Evolutionary conservation across 2,113 vertebrate species (phyloP).

Genomic region (Sterna hirundo): DNA sequence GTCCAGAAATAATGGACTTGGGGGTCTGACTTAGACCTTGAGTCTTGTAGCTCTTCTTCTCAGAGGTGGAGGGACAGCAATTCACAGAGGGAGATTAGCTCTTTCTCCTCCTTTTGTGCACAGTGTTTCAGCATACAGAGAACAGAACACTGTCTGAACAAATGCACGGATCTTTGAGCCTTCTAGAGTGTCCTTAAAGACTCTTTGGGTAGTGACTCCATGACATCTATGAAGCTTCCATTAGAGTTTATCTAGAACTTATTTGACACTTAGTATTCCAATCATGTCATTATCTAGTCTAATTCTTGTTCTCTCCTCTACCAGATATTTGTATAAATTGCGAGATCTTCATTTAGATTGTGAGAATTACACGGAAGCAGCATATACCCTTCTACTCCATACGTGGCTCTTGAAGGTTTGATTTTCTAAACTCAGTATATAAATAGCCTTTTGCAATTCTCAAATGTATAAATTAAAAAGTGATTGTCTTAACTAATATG

Average conservation of each 20-base stretch:
- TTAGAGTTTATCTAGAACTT: neutral
- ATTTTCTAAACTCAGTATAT: neutral
- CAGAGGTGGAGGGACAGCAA: neutral
- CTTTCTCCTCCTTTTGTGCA: neutral
- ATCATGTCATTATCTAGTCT: neutral
- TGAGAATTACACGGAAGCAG: constrained; percentile 96
- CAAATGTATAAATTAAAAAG: neutral
- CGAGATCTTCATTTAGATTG: constrained; percentile 95
- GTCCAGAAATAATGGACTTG: neutral
- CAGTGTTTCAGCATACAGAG: neutral
- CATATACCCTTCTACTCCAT: constrained; percentile 93
- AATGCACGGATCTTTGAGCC: neutral
- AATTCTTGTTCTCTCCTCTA: neutral
- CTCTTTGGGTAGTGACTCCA: neutral
- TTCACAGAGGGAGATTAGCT: neutral
- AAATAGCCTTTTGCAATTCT: neutral
- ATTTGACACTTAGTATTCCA: neutral
- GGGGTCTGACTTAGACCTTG: neutral
- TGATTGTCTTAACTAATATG: too few species aligned
- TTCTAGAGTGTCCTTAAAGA: neutral
- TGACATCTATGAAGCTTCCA: neutral
- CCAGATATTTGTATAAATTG: constrained; percentile 94
- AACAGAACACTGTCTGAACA: neutral
- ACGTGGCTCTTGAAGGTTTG: constrained; percentile 93
- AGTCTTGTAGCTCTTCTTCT: neutral